Percentiles rank a stretch among this genome's conserved stretches.
Conservation (phyloP, 1,140 invertebrate species). For the Bradynema listronoti region DNA sequence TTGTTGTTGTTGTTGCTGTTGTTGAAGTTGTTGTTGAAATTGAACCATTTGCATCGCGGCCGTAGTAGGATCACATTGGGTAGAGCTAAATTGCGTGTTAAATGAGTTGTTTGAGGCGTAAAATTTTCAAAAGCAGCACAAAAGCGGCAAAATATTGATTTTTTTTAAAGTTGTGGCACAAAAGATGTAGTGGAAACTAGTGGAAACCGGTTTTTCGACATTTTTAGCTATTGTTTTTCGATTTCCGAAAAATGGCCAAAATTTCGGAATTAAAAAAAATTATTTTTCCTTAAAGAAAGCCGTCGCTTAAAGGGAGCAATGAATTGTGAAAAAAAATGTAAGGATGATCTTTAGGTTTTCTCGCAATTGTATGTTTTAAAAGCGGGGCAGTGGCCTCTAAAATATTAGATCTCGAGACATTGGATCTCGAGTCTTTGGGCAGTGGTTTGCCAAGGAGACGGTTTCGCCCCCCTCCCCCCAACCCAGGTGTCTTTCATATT, state of each 20-base stretch:
- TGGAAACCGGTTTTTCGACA: not conserved
- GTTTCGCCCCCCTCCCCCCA: too few species aligned
- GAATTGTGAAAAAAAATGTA: too few species aligned
- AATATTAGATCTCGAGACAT: too few species aligned
- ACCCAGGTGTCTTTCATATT: too few species aligned
- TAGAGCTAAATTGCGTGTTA: constrained; percentile 1
- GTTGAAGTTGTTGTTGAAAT: constrained; percentile 9
- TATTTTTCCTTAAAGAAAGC: too few species aligned
- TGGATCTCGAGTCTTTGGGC: too few species aligned
- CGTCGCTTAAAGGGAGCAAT: too few species aligned
- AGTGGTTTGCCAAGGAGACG: too few species aligned
- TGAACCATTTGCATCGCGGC: constrained; percentile 2
- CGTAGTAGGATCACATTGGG: constrained; percentile 9
- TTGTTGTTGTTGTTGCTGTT: not conserved
- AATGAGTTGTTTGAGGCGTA: not conserved
- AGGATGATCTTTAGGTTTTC: too few species aligned
- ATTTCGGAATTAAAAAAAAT: not conserved
- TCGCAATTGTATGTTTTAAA: too few species aligned
- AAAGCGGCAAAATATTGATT: not conserved
- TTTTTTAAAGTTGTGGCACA: not conserved
- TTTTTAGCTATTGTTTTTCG: not conserved
- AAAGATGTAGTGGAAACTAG: not conserved
- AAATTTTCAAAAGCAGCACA: not conserved
- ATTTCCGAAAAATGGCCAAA: not conserved
- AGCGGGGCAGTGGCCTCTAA: too few species aligned